Evolutionary conservation across 2,797 vertebrate species (phyloP), one percentile per base, ranked within the genome.

Genomic region (Lerista edwardsae): DNA sequence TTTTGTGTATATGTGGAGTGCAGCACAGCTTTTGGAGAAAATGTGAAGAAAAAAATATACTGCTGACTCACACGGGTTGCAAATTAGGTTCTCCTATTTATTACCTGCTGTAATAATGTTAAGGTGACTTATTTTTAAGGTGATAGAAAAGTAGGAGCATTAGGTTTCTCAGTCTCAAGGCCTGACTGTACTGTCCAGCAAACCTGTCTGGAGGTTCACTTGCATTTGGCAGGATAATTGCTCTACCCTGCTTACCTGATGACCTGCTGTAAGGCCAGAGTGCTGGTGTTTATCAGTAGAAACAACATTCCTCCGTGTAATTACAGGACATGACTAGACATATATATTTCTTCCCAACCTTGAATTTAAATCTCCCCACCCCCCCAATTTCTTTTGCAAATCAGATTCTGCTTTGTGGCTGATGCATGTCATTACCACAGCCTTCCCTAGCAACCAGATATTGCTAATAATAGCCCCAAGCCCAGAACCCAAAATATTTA

Each of bases 361-460:
- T 83, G 36, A 8, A 47, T 91, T 73, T 86, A 79, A 79, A 59
- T 31, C 3, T 51, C 11, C 34, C 83, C 25, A 29, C 69, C 62
- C 36, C 85, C n/a, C 31, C 34, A 79, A 87, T 61, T 77, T 61
- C 67, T 67, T 75, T 86, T 75, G 82, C 86, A 87, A 83, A 83
- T 39, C 55, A 85, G 67, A 44, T 79, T 84, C 84, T 84, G 47
- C 65, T 84, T 84, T 80, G 81, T 84, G 83, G 82, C 84, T 89
- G 84, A 78, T 79, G 47, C 0, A 1, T 62, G 41, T 86, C 1
- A 0, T 91, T 83, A 83, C 41, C 73, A 86, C 80, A 91, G 57
- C 21, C 36, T 89, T 79, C 91, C 90, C 71, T 87, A 85, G 92
- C 91, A 94, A 89, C 91, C 87, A 75, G 75, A 75, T 31, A 36